A percentile compares a stretch with the other conserved stretches of the same genome.
Evolutionary conservation across 2,113 vertebrate genomes (phyloP).

Genomic region (Montifringilla adamsi): DNA sequence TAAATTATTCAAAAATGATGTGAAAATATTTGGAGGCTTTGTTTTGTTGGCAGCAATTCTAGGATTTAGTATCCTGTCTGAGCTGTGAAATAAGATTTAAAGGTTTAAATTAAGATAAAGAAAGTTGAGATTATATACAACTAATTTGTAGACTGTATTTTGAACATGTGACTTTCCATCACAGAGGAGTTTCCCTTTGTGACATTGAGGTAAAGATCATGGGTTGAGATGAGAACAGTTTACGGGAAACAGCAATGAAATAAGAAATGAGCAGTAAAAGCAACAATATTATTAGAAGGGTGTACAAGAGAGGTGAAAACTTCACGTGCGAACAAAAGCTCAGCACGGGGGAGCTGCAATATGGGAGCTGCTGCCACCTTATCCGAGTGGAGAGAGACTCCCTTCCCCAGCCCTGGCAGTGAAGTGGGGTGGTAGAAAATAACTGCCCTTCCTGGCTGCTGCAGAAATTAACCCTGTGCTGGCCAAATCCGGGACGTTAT

Average conservation of each 20-base stretch:
- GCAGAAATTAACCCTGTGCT: not conserved
- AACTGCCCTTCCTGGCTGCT: not conserved
- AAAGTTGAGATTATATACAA: not conserved
- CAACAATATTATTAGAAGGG: not conserved
- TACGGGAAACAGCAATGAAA: not conserved
- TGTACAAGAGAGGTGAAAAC: not conserved
- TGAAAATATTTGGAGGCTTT: not conserved
- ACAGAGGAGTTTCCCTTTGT: not conserved
- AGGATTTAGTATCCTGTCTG: not conserved
- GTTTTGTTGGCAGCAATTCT: not conserved
- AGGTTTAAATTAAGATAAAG: not conserved
- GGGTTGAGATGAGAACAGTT: not conserved
- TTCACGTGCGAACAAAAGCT: rapidly evolving
- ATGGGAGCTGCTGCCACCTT: not conserved
- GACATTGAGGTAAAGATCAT: not conserved
- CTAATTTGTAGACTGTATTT: not conserved
- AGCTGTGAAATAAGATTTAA: not conserved
- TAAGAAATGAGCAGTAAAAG: not conserved
- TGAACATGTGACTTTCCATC: not conserved
- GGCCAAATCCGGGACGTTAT: not conserved
- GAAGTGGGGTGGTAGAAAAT: not conserved
- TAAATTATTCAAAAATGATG: not conserved
- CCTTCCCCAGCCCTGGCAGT: not conserved
- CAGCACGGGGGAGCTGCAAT: rapidly evolving
- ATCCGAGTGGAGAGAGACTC: rapidly evolving